Conservation (phyloP, 2,113 vertebrate genomes). For the Uria lomvia region DNA sequence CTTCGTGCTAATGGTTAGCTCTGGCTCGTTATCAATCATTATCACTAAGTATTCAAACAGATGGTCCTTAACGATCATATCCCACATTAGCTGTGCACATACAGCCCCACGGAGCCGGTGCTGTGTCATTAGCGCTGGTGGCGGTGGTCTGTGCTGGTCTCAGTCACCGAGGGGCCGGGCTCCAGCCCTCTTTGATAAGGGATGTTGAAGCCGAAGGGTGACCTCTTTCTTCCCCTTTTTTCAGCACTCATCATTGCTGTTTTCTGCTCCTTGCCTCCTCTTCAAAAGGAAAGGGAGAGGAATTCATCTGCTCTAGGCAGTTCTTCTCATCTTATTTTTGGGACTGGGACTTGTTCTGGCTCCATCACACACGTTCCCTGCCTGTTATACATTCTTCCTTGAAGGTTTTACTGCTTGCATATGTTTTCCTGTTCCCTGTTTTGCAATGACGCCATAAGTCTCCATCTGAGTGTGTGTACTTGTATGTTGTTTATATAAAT, state of each 20-base stretch:
- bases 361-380: not conserved
- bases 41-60: not conserved
- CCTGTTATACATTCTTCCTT: not conserved
- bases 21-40: not conserved
- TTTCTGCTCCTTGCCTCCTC: not conserved
- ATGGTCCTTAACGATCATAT: not conserved
- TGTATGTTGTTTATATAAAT: not conserved
- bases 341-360: not conserved
- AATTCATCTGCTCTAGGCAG: not conserved
- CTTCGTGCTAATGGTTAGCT: not conserved
- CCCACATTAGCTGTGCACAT: not conserved
- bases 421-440: not conserved
- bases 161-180: not conserved
- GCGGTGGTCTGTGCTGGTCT: too few species aligned
- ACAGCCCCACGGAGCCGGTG: fast-evolving
- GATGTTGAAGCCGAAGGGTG: fast-evolving
- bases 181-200: not conserved
- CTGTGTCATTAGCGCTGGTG: not conserved
- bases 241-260: not conserved
- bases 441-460: not conserved
- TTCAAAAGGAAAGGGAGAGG: not conserved
- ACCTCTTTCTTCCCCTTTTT: not conserved
- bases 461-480: not conserved
- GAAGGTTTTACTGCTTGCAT: not conserved
- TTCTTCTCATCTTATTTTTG: not conserved